Evolutionary conservation across 2,888 invertebrate genomes (phyloP).

Genomic region (Microdon myrmicae): DNA sequence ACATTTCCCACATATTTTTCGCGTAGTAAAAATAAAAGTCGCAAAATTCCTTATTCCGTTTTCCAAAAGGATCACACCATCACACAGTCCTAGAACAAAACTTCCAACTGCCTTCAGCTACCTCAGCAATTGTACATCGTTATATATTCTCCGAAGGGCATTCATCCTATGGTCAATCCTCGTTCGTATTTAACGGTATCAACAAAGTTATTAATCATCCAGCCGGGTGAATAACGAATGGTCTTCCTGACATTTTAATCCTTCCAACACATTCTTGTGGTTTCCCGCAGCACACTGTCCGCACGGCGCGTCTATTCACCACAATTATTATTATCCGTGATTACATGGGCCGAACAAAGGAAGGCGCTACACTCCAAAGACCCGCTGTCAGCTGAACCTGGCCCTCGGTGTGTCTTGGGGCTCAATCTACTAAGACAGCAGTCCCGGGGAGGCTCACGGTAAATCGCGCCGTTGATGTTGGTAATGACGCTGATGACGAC

Average conservation of each 20-base stretch:
- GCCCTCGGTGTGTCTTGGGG: slow-evolving; percentile 9
- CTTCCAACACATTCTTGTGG: slow-evolving; percentile 55
- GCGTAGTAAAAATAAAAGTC: too few species aligned
- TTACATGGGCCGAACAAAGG: slow-evolving; percentile 41
- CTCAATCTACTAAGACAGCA: too few species aligned
- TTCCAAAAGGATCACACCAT: too few species aligned
- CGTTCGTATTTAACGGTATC: slow-evolving; percentile 52
- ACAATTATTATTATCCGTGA: slow-evolving; percentile 53
- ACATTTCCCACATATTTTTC: too few species aligned
- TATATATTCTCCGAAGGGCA: too few species aligned
- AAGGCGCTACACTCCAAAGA: slow-evolving; percentile 23
- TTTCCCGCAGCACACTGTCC: slow-evolving; percentile 41
- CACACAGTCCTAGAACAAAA: too few species aligned
- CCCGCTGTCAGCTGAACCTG: slow-evolving; percentile 10
- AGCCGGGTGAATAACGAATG: slow-evolving; percentile 55
- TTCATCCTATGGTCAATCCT: too few species aligned
- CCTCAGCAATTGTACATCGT: too few species aligned
- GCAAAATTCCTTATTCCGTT: too few species aligned
- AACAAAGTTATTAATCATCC: slow-evolving; percentile 49
- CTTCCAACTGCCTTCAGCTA: too few species aligned
- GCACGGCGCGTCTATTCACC: slow-evolving; percentile 51
- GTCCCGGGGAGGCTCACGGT: too few species aligned
- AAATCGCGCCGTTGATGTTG: slow-evolving; percentile 5
- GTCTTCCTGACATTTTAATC: slow-evolving; percentile 57
- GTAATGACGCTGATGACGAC: slow-evolving; percentile 30